phyloP scores from a whole-genome alignment of 92 coral and sea anemone genomes.

The Heteractis magnifica region DNA sequence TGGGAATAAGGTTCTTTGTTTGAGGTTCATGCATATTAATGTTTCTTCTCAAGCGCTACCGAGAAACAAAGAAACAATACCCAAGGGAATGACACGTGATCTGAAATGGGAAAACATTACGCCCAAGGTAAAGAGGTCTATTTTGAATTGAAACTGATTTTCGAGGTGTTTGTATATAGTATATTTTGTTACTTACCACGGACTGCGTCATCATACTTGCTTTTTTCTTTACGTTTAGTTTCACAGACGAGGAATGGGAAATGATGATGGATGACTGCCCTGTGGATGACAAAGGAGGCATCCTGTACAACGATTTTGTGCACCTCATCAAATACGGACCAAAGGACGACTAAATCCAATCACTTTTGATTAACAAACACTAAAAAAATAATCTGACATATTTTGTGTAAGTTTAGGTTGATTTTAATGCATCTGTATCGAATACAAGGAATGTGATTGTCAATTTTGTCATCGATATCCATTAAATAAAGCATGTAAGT shows the following conservation, averaged over 20 bases:
- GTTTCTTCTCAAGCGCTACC: too few species aligned
- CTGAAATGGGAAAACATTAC: too few species aligned
- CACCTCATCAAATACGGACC: conserved; percentile 66
- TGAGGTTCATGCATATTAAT: too few species aligned
- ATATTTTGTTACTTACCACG: not conserved
- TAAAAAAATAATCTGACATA: not conserved
- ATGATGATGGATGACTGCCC: conserved; percentile 51
- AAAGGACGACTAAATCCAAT: conserved; percentile 49
- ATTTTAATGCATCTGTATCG: not conserved
- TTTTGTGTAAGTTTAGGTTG: conserved; percentile 5
- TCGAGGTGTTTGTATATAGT: too few species aligned
- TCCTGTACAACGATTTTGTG: conserved; percentile 54
- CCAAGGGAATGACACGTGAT: too few species aligned
- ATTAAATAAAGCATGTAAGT: too few species aligned
- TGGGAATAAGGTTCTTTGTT: too few species aligned
- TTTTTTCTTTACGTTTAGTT: conserved; percentile 3
- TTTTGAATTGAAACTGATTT: too few species aligned
- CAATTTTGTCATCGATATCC: not conserved
- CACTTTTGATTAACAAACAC: not conserved
- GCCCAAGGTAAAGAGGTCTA: too few species aligned
- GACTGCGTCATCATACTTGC: not conserved
- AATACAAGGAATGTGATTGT: not conserved
- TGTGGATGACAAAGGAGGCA: conserved; percentile 44
- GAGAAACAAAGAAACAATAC: too few species aligned
- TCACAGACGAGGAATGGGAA: conserved; percentile 46